phyloP scores from a whole-genome alignment of 2,113 vertebrate species.

The Triplophysa tibetana region DNA sequence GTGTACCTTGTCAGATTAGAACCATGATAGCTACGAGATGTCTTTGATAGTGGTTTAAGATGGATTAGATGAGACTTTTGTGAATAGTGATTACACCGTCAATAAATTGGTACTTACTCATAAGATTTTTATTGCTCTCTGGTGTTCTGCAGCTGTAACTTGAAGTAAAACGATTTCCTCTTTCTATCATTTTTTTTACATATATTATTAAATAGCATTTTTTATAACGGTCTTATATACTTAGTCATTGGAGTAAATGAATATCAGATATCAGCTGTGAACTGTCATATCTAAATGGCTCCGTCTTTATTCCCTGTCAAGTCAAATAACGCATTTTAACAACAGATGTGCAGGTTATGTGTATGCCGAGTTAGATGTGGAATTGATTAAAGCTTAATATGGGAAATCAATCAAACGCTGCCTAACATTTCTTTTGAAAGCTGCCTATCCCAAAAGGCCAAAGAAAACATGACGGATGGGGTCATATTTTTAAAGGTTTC shows the following conservation, averaged over 20 bases:
- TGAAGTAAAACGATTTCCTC: neutral
- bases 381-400: constrained; percentile 63
- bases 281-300: neutral
- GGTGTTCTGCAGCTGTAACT: neutral
- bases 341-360: constrained; percentile 30
- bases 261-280: neutral
- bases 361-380: constrained; percentile 47
- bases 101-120: neutral
- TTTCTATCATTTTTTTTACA: neutral
- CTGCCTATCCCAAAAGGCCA: constrained; percentile 65
- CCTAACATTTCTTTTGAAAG: constrained; percentile 64
- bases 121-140: neutral
- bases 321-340: neutral
- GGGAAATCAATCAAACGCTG: constrained; percentile 60
- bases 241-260: neutral
- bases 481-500: constrained; percentile 70
- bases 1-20: neutral
- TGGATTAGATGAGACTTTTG: neutral
- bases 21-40: neutral
- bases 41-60: neutral
- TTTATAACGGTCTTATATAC: neutral
- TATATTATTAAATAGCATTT: neutral
- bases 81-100: neutral
- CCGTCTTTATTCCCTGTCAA: constrained; percentile 10
- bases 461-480: constrained; percentile 63